Percentiles rank a stretch among this genome's conserved stretches.
Evolutionary conservation across 1,140 invertebrate species (phyloP).

Genomic region (Pachyrhynchus sulphureomaculatus): DNA sequence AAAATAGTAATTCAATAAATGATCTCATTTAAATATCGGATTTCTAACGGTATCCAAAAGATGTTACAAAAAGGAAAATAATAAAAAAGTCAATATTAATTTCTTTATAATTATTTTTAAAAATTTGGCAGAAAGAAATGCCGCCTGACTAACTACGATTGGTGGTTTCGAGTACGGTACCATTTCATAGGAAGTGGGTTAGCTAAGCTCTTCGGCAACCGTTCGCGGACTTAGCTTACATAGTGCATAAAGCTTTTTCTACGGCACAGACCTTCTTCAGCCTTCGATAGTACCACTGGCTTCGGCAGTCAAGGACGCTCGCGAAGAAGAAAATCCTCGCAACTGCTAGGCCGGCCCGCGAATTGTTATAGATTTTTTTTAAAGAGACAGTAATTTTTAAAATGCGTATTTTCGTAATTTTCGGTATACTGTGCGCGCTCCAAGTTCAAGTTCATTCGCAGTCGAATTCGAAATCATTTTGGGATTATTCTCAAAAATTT

Average conservation of each 20-base stretch:
- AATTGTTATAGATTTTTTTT: slow-evolving; percentile 27
- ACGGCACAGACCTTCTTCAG: slow-evolving; percentile 43
- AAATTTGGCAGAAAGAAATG: background rate
- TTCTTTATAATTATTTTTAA: no score
- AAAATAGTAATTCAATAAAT: no score
- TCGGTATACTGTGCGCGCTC: slow-evolving; percentile 37
- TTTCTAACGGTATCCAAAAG: no score
- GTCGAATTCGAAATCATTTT: slow-evolving; percentile 45
- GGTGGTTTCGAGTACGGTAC: slow-evolving; percentile 42
- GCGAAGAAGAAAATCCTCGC: slow-evolving; percentile 24
- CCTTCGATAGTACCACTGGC: slow-evolving; percentile 40
- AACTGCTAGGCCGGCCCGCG: slow-evolving; percentile 24
- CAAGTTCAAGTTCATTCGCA: slow-evolving; percentile 36
- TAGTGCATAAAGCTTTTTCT: slow-evolving; percentile 44
- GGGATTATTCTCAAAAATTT: slow-evolving; percentile 45
- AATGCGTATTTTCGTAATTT: slow-evolving; percentile 42
- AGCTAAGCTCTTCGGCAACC: slow-evolving; percentile 39
- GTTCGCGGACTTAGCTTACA: slow-evolving; percentile 40
- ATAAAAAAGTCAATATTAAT: no score
- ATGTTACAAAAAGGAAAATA: no score
- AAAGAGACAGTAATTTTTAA: slow-evolving; percentile 12
- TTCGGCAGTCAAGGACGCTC: slow-evolving; percentile 37
- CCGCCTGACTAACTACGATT: slow-evolving; percentile 31
- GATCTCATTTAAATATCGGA: no score
- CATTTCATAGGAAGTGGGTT: slow-evolving; percentile 51